Base-by-base conservation (phyloP, 2,888 invertebrate genomes). In the Trissolcus japonicus region DNA sequence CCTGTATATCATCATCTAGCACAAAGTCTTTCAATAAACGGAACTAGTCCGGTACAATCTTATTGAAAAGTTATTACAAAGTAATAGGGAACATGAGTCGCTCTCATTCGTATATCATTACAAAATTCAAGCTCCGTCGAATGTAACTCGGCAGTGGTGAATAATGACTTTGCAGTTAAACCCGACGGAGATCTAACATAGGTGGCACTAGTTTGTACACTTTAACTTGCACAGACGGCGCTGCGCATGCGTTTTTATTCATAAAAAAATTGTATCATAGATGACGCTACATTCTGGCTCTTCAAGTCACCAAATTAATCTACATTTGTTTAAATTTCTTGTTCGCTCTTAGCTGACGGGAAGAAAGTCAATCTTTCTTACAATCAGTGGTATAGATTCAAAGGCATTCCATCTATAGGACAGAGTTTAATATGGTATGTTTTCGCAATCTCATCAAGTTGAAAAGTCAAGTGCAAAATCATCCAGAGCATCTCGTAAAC, bases 21-120 rank as follows among this genome's bases (percentile, higher is more conserved):
- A 80, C 76, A 78, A 80, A 80, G 78, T 81, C 73, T 80, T 83
- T 80, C 73, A 77, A 81, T 82, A 82, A 84, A 85, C 84, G 83
- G 78, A 86, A 83, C 85, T 85, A 85, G 79, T 83, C 73, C 80
- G 78, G 80, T 80, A 81, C 77, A 79, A 35, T 78, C 71, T 40
- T 78, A 76, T 82, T 79, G 82, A 75, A 80, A 82, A 73, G 79
- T 81, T 35, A 81, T 82, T 82, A 83, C 79, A 73, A 79, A 82
- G 76, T 83, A 83, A 82, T 84, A 84, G 82, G 84, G 80, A 84
- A 86, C 83, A 83, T 83, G 82, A 79, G 83, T 84, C 81, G 80
- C 81, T 79, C 77, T 82, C 68, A 65, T 81, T 82, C 77, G 61
- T 76, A 79, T 35, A 35, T 35, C 82, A 74, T 76, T 66, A 76